Evolutionary conservation across 2,113 vertebrate species (phyloP), one percentile per base, ranked within the genome.

Genomic region (Amblyornis subalaris): DNA sequence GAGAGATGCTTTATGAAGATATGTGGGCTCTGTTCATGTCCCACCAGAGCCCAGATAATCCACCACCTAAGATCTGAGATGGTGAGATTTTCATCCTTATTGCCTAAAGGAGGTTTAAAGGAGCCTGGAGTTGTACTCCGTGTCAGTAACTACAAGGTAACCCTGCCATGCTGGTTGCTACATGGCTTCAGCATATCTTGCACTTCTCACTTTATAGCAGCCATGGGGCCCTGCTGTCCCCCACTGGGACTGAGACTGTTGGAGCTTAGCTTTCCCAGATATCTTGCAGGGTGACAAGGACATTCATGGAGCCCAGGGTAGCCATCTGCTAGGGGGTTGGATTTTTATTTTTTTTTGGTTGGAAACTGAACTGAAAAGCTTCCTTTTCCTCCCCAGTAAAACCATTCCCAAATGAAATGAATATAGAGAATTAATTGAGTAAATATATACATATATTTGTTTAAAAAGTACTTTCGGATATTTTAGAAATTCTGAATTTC

Each of bases 51-150:
- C 74, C n/a, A 33, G 62, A 20, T 47, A 58, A 40, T 36, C 28
- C 48, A 19, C n/a, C 25, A 29, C 21, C 31, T 36, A 48, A 69
- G n/a, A 17, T n/a, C n/a, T 54, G 20, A 64, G 65, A 21, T 7
- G 8, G 31, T 84, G 24, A 50, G 16, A 11, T 78, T 87, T 94
- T 62, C 14, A 64, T 80, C 40, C 31, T 0, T 0, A 24, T 29
- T 88, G 35, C 33, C 24, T 82, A 28, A 77, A 70, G 47, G 47
- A 78, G 55, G 36, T 74, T 84, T 62, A 50, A 62, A 45, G 44
- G 47, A 89, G 29, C 47, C 9, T 0, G 2, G 50, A 40, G 40
- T 42, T 73, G n/a, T 1, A 1, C 31, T 96, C 22, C 4, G 0
- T 25, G 36, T 47, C 76, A 79, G 38, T 69, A 79, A 69, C 23